Evolutionary conservation across 2,797 vertebrate species (phyloP).

Genomic region (Neolamprologus multifasciatus): DNA sequence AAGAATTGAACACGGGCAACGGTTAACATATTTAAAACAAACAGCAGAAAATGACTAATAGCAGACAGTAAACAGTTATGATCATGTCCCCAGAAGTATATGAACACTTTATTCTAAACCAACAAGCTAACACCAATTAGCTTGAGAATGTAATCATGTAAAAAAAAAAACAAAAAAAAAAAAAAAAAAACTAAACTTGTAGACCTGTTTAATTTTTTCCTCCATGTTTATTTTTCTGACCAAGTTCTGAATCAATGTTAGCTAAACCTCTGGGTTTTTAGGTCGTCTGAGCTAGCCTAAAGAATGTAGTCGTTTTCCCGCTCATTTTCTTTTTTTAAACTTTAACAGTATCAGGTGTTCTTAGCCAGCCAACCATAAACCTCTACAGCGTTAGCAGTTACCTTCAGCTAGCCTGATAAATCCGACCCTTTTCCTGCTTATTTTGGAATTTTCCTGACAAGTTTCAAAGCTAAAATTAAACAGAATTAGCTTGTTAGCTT

Average conservation of each 20-base stretch:
- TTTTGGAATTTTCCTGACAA: background rate
- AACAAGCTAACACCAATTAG: background rate
- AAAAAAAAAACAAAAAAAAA: accelerated
- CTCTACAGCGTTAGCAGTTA: background rate
- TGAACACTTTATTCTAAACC: background rate
- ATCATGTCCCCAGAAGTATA: background rate
- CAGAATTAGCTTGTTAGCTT: background rate
- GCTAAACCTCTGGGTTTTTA: background rate
- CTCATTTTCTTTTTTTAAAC: background rate
- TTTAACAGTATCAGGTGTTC: background rate
- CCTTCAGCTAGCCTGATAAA: background rate
- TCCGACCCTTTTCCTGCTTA: background rate
- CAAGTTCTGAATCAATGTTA: background rate
- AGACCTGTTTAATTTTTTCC: background rate
- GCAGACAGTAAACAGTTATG: background rate
- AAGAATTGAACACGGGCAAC: background rate
- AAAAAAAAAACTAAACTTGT: no score
- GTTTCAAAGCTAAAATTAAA: background rate
- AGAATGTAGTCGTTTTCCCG: background rate
- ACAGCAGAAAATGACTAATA: background rate
- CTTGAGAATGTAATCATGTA: background rate
- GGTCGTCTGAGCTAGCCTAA: background rate
- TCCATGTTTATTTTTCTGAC: background rate
- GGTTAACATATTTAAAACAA: background rate
- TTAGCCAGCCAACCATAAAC: background rate